Conservation (phyloP, 2,888 invertebrate species). For the Coenonympha arcania region DNA sequence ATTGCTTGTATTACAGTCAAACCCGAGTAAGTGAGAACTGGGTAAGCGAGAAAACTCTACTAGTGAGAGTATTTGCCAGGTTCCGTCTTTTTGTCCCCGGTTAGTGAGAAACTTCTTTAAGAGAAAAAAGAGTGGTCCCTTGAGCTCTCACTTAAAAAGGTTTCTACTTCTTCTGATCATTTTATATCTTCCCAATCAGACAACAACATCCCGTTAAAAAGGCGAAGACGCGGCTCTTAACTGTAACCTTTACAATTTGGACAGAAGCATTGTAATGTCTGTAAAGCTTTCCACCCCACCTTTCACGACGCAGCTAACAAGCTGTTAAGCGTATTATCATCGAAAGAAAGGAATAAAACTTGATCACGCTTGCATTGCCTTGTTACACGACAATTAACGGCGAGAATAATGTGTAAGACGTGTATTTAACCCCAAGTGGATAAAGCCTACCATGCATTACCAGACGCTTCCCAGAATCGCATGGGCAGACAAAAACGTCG, state of each 20-base stretch:
- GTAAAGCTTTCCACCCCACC: background rate
- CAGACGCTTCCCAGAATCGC: conserved; percentile 19
- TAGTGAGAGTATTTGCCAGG: no score
- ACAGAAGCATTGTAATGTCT: background rate
- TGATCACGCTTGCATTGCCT: conserved; percentile 30
- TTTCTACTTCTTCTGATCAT: no score
- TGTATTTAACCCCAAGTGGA: conserved; percentile 18
- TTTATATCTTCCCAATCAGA: no score
- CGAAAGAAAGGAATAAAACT: conserved; percentile 30
- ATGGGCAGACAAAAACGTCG: conserved; percentile 19
- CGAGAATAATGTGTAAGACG: conserved; percentile 21
- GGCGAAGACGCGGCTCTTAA: no score
- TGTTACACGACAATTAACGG: conserved; percentile 29
- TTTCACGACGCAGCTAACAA: conserved; percentile 35
- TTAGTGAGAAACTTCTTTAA: no score
- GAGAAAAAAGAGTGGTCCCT: no score
- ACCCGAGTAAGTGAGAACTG: no score
- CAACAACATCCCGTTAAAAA: no score
- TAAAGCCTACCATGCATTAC: conserved; percentile 23
- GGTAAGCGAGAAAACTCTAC: no score
- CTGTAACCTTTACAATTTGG: background rate
- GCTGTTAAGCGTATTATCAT: conserved; percentile 41
- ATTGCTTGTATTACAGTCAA: no score
- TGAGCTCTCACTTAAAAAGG: no score
- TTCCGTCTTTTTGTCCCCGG: no score